Percentiles rank a stretch among this genome's conserved stretches.
phyloP scores from a whole-genome alignment of 2,113 vertebrate genomes.

The Condylura cristata region DNA sequence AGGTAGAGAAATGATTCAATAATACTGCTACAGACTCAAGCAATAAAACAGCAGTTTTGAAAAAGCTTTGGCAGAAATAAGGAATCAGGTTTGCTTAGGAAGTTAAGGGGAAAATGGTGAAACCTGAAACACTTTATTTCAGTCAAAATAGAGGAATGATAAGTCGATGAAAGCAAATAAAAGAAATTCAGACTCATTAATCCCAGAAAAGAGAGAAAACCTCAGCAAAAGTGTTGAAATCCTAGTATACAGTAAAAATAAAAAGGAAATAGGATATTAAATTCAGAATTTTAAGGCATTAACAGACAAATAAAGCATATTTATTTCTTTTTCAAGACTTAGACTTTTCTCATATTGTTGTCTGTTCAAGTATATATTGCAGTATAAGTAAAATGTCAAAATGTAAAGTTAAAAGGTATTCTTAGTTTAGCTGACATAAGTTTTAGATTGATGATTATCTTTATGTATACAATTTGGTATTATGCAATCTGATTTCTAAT shows the following conservation, averaged over 20 bases:
- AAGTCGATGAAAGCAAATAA: background rate
- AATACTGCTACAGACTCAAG: background rate
- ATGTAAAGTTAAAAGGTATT: conserved; percentile 6
- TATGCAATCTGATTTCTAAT: background rate
- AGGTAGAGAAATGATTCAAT: background rate
- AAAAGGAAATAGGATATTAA: background rate
- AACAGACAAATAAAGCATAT: background rate
- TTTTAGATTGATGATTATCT: background rate
- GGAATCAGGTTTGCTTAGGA: background rate
- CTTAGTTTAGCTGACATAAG: background rate
- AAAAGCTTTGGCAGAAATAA: background rate
- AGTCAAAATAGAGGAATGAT: background rate
- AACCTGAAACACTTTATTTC: background rate
- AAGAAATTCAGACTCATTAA: background rate
- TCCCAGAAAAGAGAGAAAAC: background rate
- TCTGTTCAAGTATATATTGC: background rate
- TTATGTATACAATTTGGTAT: background rate
- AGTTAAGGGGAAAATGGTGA: background rate
- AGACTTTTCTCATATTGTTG: background rate
- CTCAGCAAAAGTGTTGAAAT: background rate
- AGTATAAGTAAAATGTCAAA: background rate
- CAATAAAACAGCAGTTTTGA: background rate
- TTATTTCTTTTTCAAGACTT: background rate
- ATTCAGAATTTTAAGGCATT: background rate
- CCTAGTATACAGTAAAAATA: background rate